Conservation (phyloP, 2,888 invertebrate species). For the Entomobrya multifasciata region DNA sequence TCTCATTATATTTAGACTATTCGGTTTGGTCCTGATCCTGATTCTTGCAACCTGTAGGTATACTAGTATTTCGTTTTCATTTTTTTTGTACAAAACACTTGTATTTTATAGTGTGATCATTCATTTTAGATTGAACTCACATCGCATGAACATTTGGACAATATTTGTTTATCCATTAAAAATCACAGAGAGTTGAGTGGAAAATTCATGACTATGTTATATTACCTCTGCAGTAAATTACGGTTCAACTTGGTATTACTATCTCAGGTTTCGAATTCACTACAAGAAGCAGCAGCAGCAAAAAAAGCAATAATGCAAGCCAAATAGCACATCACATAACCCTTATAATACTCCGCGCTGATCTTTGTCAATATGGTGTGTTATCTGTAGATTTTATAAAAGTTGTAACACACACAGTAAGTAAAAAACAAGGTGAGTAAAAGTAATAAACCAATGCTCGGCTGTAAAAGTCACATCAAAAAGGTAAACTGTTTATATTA, state of each 20-base stretch:
- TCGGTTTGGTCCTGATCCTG: too few relatives aligned
- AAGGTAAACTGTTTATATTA: constrained; percentile 56
- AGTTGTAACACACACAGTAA: neutral
- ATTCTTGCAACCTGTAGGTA: too few relatives aligned
- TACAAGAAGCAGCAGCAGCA: constrained; percentile 23
- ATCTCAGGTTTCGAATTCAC: too few relatives aligned
- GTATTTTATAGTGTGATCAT: too few relatives aligned
- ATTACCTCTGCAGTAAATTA: too few relatives aligned
- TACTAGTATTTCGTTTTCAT: too few relatives aligned
- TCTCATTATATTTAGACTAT: too few relatives aligned
- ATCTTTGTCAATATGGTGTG: neutral
- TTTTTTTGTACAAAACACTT: too few relatives aligned
- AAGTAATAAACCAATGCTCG: constrained; percentile 60
- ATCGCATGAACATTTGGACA: too few relatives aligned
- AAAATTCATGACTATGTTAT: constrained; percentile 12
- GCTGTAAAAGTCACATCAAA: constrained; percentile 65
- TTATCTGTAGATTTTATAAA: neutral
- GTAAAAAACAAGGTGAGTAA: constrained; percentile 59
- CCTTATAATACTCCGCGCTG: neutral
- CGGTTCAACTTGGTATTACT: too few relatives aligned
- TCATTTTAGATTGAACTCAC: neutral
- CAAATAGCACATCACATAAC: constrained; percentile 40
- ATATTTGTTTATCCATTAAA: constrained; percentile 5
- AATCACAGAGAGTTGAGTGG: constrained; percentile 1
- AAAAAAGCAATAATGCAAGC: constrained; percentile 13